Evolutionary conservation across 1,140 invertebrate species (phyloP), one percentile per base, ranked within the genome.

Genomic region (Pomacea maculata): DNA sequence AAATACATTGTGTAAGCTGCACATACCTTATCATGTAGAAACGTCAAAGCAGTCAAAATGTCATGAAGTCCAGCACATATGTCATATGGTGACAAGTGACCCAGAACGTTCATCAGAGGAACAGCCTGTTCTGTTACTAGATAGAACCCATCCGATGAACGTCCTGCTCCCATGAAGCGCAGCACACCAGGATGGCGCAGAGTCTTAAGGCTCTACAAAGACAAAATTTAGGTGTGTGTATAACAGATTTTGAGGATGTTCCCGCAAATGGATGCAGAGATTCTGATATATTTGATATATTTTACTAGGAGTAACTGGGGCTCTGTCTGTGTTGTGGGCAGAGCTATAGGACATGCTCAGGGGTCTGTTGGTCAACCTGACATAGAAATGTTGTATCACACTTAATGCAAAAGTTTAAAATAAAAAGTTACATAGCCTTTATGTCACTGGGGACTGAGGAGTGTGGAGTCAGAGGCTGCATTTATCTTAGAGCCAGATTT

Each of bases 11-110:
- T 29, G 70, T 54, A 76, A n/a, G 11, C 55, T 54, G 29, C 17
- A 70, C 81, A 80, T 80, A 90, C 89, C 81, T 82, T 87, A 17
- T 88, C 87, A 84, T 90, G 88, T 8, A 90, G 85, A 72, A 90
- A 90, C 1, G 78, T 75, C n/a, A 90, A 64, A 65, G 82, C 89
- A 77, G 89, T 85, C 15, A 90, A 74, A 8, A 89, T 73, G 74
- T 85, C 85, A 72, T 86, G 82, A 21, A 90, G 80, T 8, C 89
- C 89, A 71, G 85, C 84, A 81, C 83, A 86, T 25, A 89, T 82
- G 70, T 90, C 89, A 9, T 80, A 61, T 15, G 86, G 75, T 64
- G 83, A 83, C 70, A 90, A 70, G 17, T 82, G 68, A 19, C 81
- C 55, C 17, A 89, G 45, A 5, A 84, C 67, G 10, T 29, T 29